Evolutionary conservation across 2,797 vertebrate species (phyloP), one percentile per base, ranked within the genome.

Genomic region (Lepus oiostolus): DNA sequence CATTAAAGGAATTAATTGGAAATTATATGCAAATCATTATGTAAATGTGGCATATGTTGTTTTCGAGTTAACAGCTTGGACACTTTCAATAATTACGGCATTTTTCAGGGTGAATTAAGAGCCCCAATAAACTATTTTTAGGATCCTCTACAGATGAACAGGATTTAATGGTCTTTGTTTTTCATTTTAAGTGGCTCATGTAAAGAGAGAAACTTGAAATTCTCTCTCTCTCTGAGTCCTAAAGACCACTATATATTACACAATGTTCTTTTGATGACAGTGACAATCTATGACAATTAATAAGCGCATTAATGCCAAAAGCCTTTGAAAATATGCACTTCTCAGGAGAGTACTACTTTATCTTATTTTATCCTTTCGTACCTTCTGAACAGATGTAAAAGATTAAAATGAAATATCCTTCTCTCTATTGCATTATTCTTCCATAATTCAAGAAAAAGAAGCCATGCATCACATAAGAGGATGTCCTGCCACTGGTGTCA

Each of bases 21-120:
- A 97, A 97, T 97, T 87, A 97, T 97, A 97, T 97, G 97, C 97
- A 97, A 97, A 97, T 97, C 62, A 97, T 96, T 97, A 97, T 97
- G 97, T 97, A 97, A 97, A 97, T 97, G 96, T 84, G 92, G 96
- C 97, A 97, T 97, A 96, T 97, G 97, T 96, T 97, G 97, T 96
- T 97, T 97, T 97, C 52, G 0, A 95, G 95, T 97, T 97, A 97
- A 97, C 97, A 97, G 96, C 96, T 97, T 97, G 96, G 97, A 91
- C 96, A 97, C 95, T 97, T 97, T 96, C 96, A 95, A 97, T 97
- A 97, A 97, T 96, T 97, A 96, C 60, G 83, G 81, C 86, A 91
- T 95, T 97, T 97, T 96, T 80, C 95, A 97, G 97, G 92, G 96
- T 97, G 96, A 97, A 97, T 96, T 96, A 97, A 94, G 92, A 96